Base-by-base conservation (phyloP, 2,888 invertebrate genomes). In the Campaea margaritaria region DNA sequence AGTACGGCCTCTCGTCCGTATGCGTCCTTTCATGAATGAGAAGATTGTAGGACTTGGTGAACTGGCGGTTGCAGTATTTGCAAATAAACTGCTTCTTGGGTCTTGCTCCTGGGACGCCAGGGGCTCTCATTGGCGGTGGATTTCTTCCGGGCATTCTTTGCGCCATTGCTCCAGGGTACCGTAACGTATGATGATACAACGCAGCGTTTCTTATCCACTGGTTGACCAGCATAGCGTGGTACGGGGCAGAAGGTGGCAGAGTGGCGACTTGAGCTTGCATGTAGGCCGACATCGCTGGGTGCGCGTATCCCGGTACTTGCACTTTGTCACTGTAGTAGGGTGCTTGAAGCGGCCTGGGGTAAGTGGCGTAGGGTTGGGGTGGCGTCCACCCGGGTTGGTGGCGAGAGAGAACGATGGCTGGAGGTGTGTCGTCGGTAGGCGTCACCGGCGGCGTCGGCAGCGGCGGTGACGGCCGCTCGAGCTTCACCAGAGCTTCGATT, bases 41-140 rank as follows among this genome's bases (percentile, higher is more conserved):
- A 74, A 99, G 94, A 87, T 99, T 99, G 94, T 99, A 99, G 48
- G 98, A 98, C 88, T 99, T 99, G 68, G 99, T 99, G 91, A 99
- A 99, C 83, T 99, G 98, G 38, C 99, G 95, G 83, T 97, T 96
- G 93, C 99, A 99, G 90, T 96, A 99, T 91, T 98, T 97, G 94
- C 99, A 99, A 81, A 99, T 99, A 91, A 98, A 99, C 90, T 99
- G 96, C 73, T 96, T 96, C 85, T 96, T 96, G 46, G 96, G 96
- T 66, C 96, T 92, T 34, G 91, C 93, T 72, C 94, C 94, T 48
- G 93, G 93, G 3, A 89, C 91, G 48, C 93, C 92, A 0, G 93
- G 93, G 0, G 94, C 92, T 75, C 94, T 89, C 81, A 94, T 81
- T 0, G 93, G 92, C 0, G 94, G 93, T 39, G 93, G 92, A 70